Conservation (phyloP, 53 echinoderm and acorn worm genomes). For the Luidia sarsii region DNA sequence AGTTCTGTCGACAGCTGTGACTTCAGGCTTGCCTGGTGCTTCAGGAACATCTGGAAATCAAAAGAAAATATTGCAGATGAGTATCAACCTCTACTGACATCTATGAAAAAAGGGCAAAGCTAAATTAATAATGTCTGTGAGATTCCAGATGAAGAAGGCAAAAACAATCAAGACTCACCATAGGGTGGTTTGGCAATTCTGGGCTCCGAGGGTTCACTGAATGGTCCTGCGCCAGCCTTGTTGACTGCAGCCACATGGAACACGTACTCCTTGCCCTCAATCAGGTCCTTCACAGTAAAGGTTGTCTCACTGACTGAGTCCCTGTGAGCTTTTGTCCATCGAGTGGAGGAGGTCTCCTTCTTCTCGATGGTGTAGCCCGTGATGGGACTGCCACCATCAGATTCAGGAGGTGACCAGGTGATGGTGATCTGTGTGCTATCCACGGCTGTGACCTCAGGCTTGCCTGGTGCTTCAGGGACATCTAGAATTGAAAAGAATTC, state of each 20-base stretch:
- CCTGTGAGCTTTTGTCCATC: conserved; percentile 76
- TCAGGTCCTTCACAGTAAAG: conserved; percentile 61
- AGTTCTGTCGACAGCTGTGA: conserved; percentile 63
- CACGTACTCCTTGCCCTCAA: conserved; percentile 80
- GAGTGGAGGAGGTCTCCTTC: conserved; percentile 74
- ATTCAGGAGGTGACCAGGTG: conserved; percentile 70
- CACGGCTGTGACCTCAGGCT: conserved; percentile 65
- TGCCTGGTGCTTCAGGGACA: conserved; percentile 62
- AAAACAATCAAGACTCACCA: too few species aligned
- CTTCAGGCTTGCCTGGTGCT: conserved; percentile 43
- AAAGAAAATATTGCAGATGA: too few species aligned
- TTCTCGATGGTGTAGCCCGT: conserved; percentile 87
- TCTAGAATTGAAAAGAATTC: conserved; percentile 33
- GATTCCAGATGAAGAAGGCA: too few species aligned
- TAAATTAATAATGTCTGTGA: too few species aligned
- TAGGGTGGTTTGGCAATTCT: conserved; percentile 73
- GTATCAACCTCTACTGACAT: too few species aligned
- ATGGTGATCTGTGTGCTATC: conserved; percentile 68
- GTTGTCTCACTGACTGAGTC: conserved; percentile 62
- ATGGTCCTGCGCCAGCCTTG: conserved; percentile 77
- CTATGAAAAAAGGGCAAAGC: too few species aligned
- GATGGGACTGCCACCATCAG: conserved; percentile 68
- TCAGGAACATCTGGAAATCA: conserved; percentile 46
- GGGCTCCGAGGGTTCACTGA: conserved; percentile 69
- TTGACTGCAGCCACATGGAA: conserved; percentile 80